phyloP scores from a whole-genome alignment of 2,797 vertebrate species.

The Macropus fuliginosus region DNA sequence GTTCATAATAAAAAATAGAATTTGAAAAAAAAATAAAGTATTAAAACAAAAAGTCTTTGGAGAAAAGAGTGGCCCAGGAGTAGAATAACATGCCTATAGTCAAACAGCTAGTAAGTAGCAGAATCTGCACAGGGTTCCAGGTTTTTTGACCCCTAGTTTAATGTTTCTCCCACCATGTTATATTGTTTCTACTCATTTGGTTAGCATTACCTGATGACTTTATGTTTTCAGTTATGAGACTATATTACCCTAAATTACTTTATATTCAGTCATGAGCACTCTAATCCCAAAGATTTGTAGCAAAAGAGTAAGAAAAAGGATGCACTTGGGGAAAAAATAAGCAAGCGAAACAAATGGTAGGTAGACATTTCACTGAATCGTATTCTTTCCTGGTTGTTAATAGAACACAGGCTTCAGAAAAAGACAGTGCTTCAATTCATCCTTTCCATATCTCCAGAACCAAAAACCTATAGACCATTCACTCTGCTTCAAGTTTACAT shows the following conservation, averaged over 20 bases:
- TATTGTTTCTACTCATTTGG: not conserved
- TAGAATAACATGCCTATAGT: not conserved
- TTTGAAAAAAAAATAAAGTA: not conserved
- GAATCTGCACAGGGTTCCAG: not conserved
- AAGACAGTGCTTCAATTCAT: not conserved
- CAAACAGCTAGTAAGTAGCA: not conserved
- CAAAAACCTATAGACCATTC: not conserved
- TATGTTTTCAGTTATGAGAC: conserved; percentile 21
- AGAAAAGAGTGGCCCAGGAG: not conserved
- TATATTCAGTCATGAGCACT: conserved; percentile 17
- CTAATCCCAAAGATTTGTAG: conserved; percentile 1
- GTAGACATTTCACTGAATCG: not conserved
- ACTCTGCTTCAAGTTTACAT: conserved; percentile 3
- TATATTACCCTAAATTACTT: conserved; percentile 35
- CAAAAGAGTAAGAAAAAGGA: conserved; percentile 3
- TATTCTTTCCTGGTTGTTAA: not conserved
- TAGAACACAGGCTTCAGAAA: not conserved
- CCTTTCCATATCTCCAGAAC: conserved; percentile 3
- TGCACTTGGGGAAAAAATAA: conserved; percentile 20
- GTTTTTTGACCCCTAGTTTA: not conserved
- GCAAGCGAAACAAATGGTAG: conserved; percentile 17
- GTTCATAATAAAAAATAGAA: not conserved
- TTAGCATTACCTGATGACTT: not conserved
- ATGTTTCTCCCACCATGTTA: not conserved
- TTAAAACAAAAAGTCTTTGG: not conserved